Base-by-base conservation (phyloP, 1,140 invertebrate genomes). In the Calephelis nemesis region DNA sequence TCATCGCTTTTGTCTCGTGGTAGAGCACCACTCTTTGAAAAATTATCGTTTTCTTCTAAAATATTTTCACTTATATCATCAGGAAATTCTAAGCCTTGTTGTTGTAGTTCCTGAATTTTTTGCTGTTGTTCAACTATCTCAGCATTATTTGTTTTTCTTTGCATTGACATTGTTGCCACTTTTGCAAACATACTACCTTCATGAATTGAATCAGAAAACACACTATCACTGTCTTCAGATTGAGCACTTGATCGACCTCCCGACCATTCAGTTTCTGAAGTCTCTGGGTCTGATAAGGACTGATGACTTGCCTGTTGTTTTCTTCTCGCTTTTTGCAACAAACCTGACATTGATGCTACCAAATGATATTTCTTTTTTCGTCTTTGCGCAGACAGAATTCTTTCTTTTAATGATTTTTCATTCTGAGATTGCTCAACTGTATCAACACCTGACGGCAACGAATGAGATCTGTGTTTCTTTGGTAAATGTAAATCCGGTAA, bases 331-430 rank as follows among this genome's bases (percentile, higher is more conserved):
- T 96, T 96, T 84, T 96, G 95, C 45, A 97, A 85, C 75, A 97
- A 94, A 8, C 95, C 96, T 0, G 96, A 96, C 78, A 97, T 95
- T 0, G 96, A 96, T 0, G 96, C 96, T 1, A 96, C 95, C 48
- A 97, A 88, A 12, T 94, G 94, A 80, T 96, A 95, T 78, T 96
- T 96, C 84, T 96, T 96, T 88, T 96, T 96, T 79, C 95, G 95
- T 72, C 94, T 92, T 12, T 88, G 77, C 65, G 84, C 80, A n/a
- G 84, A 83, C 70, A 91, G 74, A 70, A 91, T 82, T 79, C 85
- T 86, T 86, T 85, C 84, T 79, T 88, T 92, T 74, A 88, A 74
- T 42, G 83, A 85, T 88, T 87, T 93, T 88, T 85, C 91, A 74
- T 82, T 87, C 75, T 88, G 85, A 71, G 83, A 75, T 74, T 83